Evolutionary conservation across 2,888 invertebrate genomes (phyloP), one percentile per base, ranked within the genome.

Genomic region (Parnassius orleans): DNA sequence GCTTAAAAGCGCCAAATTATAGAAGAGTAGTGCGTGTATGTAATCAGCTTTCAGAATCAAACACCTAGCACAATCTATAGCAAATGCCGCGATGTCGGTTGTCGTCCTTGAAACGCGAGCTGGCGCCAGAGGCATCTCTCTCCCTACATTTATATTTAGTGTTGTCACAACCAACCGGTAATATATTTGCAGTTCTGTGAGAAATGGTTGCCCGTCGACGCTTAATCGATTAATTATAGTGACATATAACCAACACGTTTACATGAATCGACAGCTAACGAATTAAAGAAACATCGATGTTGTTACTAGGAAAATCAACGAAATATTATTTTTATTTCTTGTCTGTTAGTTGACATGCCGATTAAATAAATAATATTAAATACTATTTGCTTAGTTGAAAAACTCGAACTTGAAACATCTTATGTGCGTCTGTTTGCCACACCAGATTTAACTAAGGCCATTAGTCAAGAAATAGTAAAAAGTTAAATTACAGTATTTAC

Each of bases 41-140:
- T 57, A 58, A 57, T 57, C 47, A 12, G 52, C n/a, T 52, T 57
- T 57, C 12, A 48, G 57, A 14, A 58, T 64, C 60, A 14, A n/a
- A 24, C 24, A 42, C 57, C 41, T 52, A 61, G 50, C 52, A 53
- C 70, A 77, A 72, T 75, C 75, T 74, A 70, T 73, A 68, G 68
- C 65, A 57, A 75, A 72, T 64, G 59, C 53, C 60, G 69, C 72
- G 68, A 67, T 69, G 65, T 64, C 70, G 69, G 76, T 73, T 69
- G 80, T 74, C 69, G 83, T 78, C 86, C 86, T 86, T 86, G 87
- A 83, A 80, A 83, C 69, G 75, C 73, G 73, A 74, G 68, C 67
- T 82, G 83, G 86, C 86, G 86, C 86, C 86, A 81, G 61, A 50
- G 68, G 61, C 65, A 64, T 57, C 66, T 60, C 59, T 64, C 67